Evolutionary conservation across 2,888 invertebrate species (phyloP), one percentile per base, ranked within the genome.

Genomic region (Harpagoxenus sublaevis): DNA sequence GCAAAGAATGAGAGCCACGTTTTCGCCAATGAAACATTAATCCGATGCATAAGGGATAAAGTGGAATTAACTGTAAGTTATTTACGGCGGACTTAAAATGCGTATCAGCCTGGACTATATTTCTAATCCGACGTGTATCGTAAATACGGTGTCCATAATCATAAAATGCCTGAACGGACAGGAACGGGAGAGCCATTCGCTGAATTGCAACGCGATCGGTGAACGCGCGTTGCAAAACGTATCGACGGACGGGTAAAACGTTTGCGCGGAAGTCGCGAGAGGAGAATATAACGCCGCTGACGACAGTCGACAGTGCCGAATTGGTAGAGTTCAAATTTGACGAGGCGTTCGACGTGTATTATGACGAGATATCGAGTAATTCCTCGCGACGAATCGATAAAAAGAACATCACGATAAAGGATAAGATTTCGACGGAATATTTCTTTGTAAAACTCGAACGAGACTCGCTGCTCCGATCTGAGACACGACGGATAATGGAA

Each of bases 401-500:
- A 39, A 60, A 62, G 39, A 48, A 51, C 28, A 12, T 71, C 35
- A 3, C 60, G 48, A 18, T 48, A 28, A 71, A 18, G 79, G 35
- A 71, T 62, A 12, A 48, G 18, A 10, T 84, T 63, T 53, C 39
- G 60, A 18, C 73, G 74, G 74, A 60, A 53, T 74, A 89, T 88
- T 82, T 70, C 28, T 39, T 48, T 35, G 57, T 73, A 28, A 68
- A 68, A 28, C 42, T 57, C 75, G 35, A 57, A 42, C 73, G 65
- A 62, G 45, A 70, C 78, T 73, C 78, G 66, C 55, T 31, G 48
- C 78, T 51, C 62, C 78, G 82, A 57, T 82, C 82, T 74, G 65
- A 81, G 84, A 88, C 78, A 74, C 74, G 51, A 15, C 23, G 60
- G 39, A 75, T 74, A 88, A 78, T 68, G 70, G 77, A 82, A 86